Conservation (phyloP, 2,888 invertebrate species). For the Alcis repandata region DNA sequence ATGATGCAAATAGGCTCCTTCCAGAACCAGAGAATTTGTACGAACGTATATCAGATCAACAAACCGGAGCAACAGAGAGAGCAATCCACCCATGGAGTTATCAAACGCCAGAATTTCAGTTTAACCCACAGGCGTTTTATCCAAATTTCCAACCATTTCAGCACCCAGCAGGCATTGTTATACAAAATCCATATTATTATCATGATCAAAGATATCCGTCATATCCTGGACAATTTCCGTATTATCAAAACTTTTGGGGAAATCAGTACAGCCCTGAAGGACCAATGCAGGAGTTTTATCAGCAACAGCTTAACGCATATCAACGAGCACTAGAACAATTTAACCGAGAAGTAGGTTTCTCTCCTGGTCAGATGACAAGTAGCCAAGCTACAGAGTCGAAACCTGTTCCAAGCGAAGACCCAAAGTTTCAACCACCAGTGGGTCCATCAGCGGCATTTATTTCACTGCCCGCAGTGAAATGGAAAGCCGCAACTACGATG, state of each 20-base stretch:
- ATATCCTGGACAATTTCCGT: not conserved
- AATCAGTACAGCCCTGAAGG: not conserved
- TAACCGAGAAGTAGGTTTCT: not conserved
- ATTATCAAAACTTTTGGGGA: not conserved
- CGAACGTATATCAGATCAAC: not conserved
- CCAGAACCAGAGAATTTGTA: not conserved
- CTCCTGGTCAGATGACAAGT: constrained; percentile 3
- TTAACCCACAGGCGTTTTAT: not conserved
- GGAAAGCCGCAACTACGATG: not conserved
- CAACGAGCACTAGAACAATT: not conserved
- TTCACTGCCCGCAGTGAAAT: constrained; percentile 38
- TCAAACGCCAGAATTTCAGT: constrained; percentile 1
- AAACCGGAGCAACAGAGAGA: not conserved
- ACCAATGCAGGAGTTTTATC: not conserved
- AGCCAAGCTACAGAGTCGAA: constrained; percentile 1
- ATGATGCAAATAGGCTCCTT: not conserved
- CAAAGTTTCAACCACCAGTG: not conserved
- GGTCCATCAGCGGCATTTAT: constrained; percentile 23
- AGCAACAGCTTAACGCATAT: not conserved
- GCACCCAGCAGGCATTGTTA: not conserved
- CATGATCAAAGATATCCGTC: not conserved
- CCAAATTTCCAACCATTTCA: constrained; percentile 6
- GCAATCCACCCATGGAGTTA: not conserved
- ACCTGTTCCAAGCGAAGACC: not conserved
- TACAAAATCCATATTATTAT: constrained; percentile 6